Conservation (phyloP, 2,113 vertebrate genomes). For the Thamnophis sirtalis region DNA sequence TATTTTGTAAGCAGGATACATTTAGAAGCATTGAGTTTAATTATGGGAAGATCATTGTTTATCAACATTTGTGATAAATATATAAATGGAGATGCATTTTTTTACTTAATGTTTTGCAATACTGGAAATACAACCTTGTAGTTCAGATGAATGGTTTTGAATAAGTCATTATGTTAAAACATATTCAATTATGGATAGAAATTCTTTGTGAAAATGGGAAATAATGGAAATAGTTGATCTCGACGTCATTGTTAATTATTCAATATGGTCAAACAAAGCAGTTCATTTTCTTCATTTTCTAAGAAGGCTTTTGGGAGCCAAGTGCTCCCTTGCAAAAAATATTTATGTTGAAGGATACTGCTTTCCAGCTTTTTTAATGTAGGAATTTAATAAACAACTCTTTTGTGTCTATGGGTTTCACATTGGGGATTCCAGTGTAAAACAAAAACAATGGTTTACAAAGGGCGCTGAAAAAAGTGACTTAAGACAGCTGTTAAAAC, state of each 20-base stretch:
- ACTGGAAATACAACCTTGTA: not conserved
- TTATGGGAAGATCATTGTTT: not conserved
- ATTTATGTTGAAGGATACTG: not conserved
- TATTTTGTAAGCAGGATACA: not conserved
- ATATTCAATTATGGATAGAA: not conserved
- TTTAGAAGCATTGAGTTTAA: not conserved
- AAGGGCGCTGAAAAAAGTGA: too few species aligned
- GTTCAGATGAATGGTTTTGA: not conserved
- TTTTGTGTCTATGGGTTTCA: not conserved
- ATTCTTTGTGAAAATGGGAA: not conserved
- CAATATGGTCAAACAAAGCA: not conserved
- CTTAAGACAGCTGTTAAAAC: too few species aligned
- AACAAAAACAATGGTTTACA: not conserved
- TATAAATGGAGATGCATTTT: conserved; percentile 15
- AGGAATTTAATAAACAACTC: not conserved
- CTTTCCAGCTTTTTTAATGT: not conserved
- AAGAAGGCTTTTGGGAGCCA: not conserved
- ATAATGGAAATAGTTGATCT: not conserved
- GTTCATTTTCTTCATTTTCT: not conserved
- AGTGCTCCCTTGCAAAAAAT: not conserved
- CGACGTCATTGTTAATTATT: not conserved
- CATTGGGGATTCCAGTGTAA: not conserved
- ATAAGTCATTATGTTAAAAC: not conserved
- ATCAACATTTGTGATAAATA: not conserved
- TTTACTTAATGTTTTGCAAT: not conserved